phyloP scores from a whole-genome alignment of 2,888 invertebrate genomes.

The Torymus auratus region DNA sequence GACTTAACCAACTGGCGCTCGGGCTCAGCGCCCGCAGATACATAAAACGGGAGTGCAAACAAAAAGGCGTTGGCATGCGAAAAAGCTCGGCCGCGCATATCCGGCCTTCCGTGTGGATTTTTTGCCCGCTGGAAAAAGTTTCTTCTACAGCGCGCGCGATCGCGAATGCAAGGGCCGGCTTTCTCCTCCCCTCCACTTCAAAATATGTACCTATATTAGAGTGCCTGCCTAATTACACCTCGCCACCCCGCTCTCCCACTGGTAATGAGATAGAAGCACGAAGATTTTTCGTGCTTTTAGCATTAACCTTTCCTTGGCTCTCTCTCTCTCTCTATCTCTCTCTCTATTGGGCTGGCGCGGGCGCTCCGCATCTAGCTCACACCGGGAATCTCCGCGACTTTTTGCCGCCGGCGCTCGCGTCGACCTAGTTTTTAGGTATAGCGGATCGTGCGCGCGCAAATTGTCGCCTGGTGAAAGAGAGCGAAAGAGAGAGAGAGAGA shows the following conservation, averaged over 20 bases:
- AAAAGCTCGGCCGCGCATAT: too few relatives aligned
- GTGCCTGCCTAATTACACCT: constrained; percentile 19
- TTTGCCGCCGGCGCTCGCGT: not conserved
- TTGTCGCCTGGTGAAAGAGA: constrained; percentile 20
- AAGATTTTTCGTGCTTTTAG: too few relatives aligned
- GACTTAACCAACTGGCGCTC: constrained; percentile 8
- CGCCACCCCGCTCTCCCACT: too few relatives aligned
- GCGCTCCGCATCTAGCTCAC: constrained; percentile 22
- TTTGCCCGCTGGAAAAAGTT: too few relatives aligned
- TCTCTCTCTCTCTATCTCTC: not conserved
- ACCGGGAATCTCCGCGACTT: not conserved
- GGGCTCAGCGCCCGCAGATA: not conserved
- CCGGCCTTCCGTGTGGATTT: too few relatives aligned
- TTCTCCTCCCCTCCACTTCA: not conserved
- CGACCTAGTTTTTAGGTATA: constrained; percentile 19
- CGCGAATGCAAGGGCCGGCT: too few relatives aligned
- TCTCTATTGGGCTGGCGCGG: not conserved
- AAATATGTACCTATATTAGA: constrained; percentile 21
- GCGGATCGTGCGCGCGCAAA: not conserved
- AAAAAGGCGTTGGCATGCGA: too few relatives aligned
- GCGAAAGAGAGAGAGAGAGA: constrained; percentile 5
- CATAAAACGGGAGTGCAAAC: too few relatives aligned
- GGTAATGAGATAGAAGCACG: too few relatives aligned
- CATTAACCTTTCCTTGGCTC: not conserved
- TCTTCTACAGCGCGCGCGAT: too few relatives aligned